Percentiles rank a stretch among this genome's conserved stretches.
Evolutionary conservation across 2,888 invertebrate genomes (phyloP).

Genomic region (Agrilus mali): DNA sequence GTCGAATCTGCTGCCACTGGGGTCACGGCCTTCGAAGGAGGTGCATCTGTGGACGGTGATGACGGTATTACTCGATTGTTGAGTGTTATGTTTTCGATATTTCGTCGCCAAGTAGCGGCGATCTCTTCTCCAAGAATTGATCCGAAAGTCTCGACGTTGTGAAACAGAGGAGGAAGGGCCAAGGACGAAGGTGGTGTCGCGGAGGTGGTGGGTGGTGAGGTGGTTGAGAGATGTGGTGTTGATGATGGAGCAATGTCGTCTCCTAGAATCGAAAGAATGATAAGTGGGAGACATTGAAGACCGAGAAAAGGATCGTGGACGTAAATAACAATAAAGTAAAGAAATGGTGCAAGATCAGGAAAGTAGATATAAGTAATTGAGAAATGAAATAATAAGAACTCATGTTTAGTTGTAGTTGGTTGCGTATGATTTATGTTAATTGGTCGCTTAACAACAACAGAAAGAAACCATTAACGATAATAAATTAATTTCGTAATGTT

Average conservation of each 20-base stretch:
- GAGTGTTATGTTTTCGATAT: slow-evolving; percentile 43
- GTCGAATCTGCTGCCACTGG: slow-evolving; percentile 32
- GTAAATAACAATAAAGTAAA: too few relatives aligned
- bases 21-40: slow-evolving; percentile 31
- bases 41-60: slow-evolving; percentile 20
- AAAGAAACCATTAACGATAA: too few relatives aligned
- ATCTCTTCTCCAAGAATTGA: slow-evolving; percentile 70
- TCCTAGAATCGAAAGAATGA: slow-evolving; percentile 20
- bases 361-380: too few relatives aligned
- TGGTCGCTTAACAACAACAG: too few relatives aligned
- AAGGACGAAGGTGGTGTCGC: slow-evolving; percentile 27
- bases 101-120: slow-evolving; percentile 66
- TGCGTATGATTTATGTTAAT: too few relatives aligned
- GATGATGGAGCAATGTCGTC: slow-evolving; percentile 19
- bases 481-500: too few relatives aligned
- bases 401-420: too few relatives aligned
- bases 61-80: slow-evolving; percentile 23
- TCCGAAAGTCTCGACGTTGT: slow-evolving; percentile 60
- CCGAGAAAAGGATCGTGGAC: too few relatives aligned
- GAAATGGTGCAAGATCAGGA: too few relatives aligned
- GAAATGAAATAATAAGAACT: too few relatives aligned
- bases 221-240: slow-evolving; percentile 16
- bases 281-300: slow-evolving; percentile 1
- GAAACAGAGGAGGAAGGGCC: slow-evolving; percentile 43
- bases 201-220: slow-evolving; percentile 15